phyloP scores from a whole-genome alignment of 2,113 vertebrate species.

The Piaya cayana region DNA sequence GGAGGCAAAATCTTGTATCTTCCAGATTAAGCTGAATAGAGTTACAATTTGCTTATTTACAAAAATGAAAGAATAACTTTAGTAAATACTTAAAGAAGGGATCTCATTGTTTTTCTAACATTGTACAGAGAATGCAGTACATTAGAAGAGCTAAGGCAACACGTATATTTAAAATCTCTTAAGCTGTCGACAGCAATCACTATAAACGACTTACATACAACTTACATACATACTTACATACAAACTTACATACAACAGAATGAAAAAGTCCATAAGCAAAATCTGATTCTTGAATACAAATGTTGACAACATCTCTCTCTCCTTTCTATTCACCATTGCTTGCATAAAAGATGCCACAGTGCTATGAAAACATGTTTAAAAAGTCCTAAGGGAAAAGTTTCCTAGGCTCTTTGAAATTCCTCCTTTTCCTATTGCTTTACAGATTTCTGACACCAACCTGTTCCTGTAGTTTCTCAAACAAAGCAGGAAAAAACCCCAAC shows the following conservation, averaged over 20 bases:
- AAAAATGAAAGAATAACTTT: not conserved
- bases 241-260: slow-evolving; percentile 35
- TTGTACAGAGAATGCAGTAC: not conserved
- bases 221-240: too few relatives aligned
- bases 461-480: slow-evolving; percentile 73
- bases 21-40: not conserved
- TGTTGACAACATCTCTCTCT: not conserved
- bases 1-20: not conserved
- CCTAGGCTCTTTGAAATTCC: slow-evolving; percentile 77
- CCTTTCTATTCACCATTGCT: slow-evolving; percentile 8
- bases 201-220: slow-evolving; percentile 32
- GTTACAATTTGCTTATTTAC: not conserved
- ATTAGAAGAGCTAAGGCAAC: not conserved
- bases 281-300: slow-evolving; percentile 41
- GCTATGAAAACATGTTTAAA: slow-evolving; percentile 64
- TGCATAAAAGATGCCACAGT: slow-evolving; percentile 64
- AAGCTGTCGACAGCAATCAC: not conserved
- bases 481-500: slow-evolving; percentile 76
- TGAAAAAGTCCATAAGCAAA: slow-evolving; percentile 43
- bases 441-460: slow-evolving; percentile 75
- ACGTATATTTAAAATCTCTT: slow-evolving; percentile 25
- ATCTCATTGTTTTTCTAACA: not conserved
- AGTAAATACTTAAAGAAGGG: not conserved
- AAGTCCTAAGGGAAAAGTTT: slow-evolving; percentile 78
- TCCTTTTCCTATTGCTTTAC: slow-evolving; percentile 72